Evolutionary conservation across 2,888 invertebrate genomes (phyloP).

Genomic region (Zonitis immaculata): DNA sequence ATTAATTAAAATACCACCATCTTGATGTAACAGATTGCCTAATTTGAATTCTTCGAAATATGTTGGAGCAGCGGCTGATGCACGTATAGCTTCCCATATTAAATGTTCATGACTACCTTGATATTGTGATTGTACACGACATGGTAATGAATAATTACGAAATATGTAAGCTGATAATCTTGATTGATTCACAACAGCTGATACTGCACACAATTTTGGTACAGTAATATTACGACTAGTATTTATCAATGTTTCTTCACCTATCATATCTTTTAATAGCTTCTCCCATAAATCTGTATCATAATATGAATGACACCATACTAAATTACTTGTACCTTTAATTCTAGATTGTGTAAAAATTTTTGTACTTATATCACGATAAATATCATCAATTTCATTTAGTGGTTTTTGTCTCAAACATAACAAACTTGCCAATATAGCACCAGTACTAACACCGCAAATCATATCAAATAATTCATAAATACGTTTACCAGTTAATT

Average conservation of each 20-base stretch:
- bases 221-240: conserved; percentile 52
- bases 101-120: conserved; percentile 64
- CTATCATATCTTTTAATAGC: conserved; percentile 63
- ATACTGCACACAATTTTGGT: conserved; percentile 66
- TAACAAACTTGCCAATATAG: conserved; percentile 62
- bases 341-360: conserved; percentile 64
- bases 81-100: conserved; percentile 81
- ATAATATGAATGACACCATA: conserved; percentile 87
- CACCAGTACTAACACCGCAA: conserved; percentile 79
- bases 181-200: conserved; percentile 72
- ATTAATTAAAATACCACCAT: conserved; percentile 70
- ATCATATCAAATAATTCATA: conserved; percentile 83
- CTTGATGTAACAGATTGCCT: conserved; percentile 64
- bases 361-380: conserved; percentile 57
- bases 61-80: conserved; percentile 87
- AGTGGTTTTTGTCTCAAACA: conserved; percentile 55
- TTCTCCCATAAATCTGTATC: conserved; percentile 80
- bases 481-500: conserved; percentile 61
- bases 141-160: conserved; percentile 76
- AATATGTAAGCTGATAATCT: conserved; percentile 74
- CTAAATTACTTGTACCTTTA: conserved; percentile 67
- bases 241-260: conserved; percentile 59
- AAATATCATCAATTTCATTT: conserved; percentile 57
- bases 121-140: conserved; percentile 64
- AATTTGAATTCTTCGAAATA: conserved; percentile 81